Evolutionary conservation across 2,888 invertebrate genomes (phyloP), one percentile per base, ranked within the genome.

Genomic region (Lypha dubia): DNA sequence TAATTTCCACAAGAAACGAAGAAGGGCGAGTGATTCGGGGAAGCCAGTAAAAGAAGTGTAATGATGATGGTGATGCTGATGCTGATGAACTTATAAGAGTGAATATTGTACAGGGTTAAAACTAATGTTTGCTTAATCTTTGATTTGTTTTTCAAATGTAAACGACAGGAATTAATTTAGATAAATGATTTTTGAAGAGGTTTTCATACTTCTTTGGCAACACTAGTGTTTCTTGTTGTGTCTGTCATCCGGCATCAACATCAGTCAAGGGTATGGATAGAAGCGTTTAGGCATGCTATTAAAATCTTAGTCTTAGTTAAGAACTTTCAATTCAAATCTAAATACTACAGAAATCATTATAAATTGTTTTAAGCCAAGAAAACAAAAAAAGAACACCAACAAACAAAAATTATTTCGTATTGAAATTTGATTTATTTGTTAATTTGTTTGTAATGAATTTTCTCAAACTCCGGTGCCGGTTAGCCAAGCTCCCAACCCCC

Each of bases 141-240:
- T 92, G 92, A 92, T 92, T 92, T 91, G 91, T 90, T 91, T 89
- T 89, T 88, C 91, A 90, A 91, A 92, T 92, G 92, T 92, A 92
- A 92, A 92, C 92, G 92, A 92, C 92, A 92, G 92, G 92, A 92
- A 92, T 92, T 92, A 92, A 92, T 92, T 92, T 92, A 91, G 92
- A 92, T 91, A 92, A 92, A 92, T 92, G 92, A 92, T 92, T 91
- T 91, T 87, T 90, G 89, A 90, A 90, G 90, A 87, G 87, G 68
- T 79, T 83, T 73, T 79, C 38, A 65, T 71, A 28, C 77, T 74
- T 76, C 70, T 62, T 79, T 87, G 88, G 88, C 62, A 60, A 44
- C 68, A 76, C 60, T 76, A 68, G 81, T 38, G 35, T 80, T 60
- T 38, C 35, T 41, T 35, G 11, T 41, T 41, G 65, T 63, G 62